phyloP scores from a whole-genome alignment of 2,797 vertebrate genomes.

The Sarcoramphus papa region DNA sequence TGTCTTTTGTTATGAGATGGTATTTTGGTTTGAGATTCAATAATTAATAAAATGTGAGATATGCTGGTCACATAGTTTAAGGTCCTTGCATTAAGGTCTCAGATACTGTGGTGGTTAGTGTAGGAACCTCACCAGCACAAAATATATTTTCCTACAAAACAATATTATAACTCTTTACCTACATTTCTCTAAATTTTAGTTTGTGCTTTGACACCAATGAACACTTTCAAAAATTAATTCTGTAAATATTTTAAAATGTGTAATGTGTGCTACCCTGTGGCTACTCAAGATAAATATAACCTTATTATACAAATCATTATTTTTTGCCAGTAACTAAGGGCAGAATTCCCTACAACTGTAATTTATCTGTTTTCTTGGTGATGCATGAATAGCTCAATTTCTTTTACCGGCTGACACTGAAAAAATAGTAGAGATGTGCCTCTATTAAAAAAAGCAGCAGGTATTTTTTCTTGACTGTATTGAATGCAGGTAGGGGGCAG shows the following conservation, averaged over 20 bases:
- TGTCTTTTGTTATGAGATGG: background rate
- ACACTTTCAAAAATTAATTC: background rate
- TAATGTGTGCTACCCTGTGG: background rate
- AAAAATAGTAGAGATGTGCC: background rate
- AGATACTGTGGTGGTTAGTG: background rate
- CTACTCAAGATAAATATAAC: background rate
- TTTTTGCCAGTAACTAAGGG: background rate
- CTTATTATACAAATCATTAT: background rate
- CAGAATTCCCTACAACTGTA: background rate
- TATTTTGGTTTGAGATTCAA: background rate
- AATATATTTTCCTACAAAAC: background rate
- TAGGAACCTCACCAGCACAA: background rate
- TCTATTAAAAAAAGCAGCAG: constrained; percentile 9
- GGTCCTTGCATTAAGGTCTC: background rate
- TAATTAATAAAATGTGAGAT: background rate
- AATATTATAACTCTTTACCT: background rate
- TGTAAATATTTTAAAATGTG: background rate
- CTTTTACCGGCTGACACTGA: background rate
- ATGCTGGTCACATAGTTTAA: background rate
- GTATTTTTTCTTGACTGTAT: background rate
- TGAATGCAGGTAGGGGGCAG: background rate
- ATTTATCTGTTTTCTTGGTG: background rate
- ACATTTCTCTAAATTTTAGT: background rate
- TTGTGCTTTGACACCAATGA: background rate
- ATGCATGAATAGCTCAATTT: background rate